A percentile compares a stretch with the other conserved stretches of the same genome.
phyloP scores from a whole-genome alignment of 2,888 invertebrate genomes.

The Myathropa florea region DNA sequence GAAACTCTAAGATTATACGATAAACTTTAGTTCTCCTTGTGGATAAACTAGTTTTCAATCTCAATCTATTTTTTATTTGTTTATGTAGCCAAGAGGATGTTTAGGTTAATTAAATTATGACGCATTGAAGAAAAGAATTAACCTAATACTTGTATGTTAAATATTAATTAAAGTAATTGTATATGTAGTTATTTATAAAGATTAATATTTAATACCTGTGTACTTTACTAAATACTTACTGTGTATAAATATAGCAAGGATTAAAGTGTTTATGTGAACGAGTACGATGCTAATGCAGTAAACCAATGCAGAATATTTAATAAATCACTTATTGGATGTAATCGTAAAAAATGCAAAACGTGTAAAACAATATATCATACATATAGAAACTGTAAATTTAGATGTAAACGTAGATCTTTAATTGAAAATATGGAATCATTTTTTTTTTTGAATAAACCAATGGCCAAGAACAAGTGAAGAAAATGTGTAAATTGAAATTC shows the following conservation, averaged over 20 bases:
- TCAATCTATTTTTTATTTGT: slow-evolving; percentile 30
- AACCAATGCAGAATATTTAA: slow-evolving; percentile 10
- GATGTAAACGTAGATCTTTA: slow-evolving; percentile 20
- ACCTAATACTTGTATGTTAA: slow-evolving; percentile 41
- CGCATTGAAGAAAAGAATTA: slow-evolving; percentile 3
- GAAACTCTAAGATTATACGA: slow-evolving; percentile 48
- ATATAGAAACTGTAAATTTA: slow-evolving; percentile 38
- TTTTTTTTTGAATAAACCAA: slow-evolving; percentile 28
- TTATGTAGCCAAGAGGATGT: slow-evolving; percentile 57
- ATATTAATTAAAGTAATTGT: slow-evolving; percentile 50
- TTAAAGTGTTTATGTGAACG: slow-evolving; percentile 37
- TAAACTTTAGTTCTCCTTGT: slow-evolving; percentile 16
- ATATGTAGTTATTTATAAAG: slow-evolving; percentile 62
- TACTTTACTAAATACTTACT: slow-evolving; percentile 40
- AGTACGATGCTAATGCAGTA: not conserved
- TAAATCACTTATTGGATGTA: slow-evolving; percentile 35
- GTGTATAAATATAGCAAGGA: slow-evolving; percentile 37
- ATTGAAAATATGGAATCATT: slow-evolving; percentile 11
- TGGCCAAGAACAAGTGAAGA: slow-evolving; percentile 54
- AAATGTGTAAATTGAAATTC: slow-evolving; percentile 14
- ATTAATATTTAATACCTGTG: slow-evolving; percentile 56
- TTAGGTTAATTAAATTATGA: slow-evolving; percentile 61
- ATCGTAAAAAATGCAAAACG: slow-evolving; percentile 11
- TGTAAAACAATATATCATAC: slow-evolving; percentile 27
- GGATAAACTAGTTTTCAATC: slow-evolving; percentile 3